These are phyloP conservation scores for Eubasilissa splendida DNA, from an alignment of 2,888 invertebrate species.

Conservation along the genomic window DNA sequence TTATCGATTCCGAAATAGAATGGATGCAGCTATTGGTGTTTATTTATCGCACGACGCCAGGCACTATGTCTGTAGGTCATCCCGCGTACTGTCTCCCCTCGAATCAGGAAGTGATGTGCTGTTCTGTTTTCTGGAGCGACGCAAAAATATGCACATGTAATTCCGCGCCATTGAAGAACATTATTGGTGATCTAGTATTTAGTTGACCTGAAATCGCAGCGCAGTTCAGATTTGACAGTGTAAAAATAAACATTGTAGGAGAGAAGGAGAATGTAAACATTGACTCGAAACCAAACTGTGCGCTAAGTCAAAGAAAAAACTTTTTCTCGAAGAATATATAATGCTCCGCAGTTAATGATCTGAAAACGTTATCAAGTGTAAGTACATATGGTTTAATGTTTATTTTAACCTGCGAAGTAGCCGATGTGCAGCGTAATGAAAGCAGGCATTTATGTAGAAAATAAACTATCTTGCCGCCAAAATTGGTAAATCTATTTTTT, in stretches of 20 bases:
- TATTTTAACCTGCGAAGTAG: too few relatives aligned
- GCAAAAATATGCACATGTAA: slow-evolving; percentile 11
- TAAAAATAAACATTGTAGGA: slow-evolving; percentile 33
- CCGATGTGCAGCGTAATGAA: too few relatives aligned
- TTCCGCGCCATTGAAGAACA: not conserved
- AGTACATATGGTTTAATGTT: too few relatives aligned
- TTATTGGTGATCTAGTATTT: not conserved
- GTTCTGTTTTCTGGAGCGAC: slow-evolving; percentile 4
- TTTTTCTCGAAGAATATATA: not conserved
- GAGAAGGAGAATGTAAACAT: slow-evolving; percentile 15
- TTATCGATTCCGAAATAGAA: slow-evolving; percentile 54
- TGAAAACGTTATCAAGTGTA: too few relatives aligned
- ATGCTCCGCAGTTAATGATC: too few relatives aligned
- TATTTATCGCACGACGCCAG: slow-evolving; percentile 34
- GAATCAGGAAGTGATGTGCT: slow-evolving; percentile 16
- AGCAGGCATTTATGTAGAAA: too few relatives aligned
- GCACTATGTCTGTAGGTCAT: slow-evolving; percentile 54
- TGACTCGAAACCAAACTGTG: slow-evolving; percentile 20
- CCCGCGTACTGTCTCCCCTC: not conserved
- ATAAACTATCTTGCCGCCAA: too few relatives aligned
- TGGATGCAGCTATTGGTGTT: slow-evolving; percentile 49
- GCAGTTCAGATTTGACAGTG: slow-evolving; percentile 29
- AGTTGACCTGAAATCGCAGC: slow-evolving; percentile 3
- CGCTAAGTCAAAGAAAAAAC: not conserved
- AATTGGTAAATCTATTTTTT: too few relatives aligned